A percentile compares a stretch with the other conserved stretches of the same genome.
phyloP scores from a whole-genome alignment of 1,140 invertebrate genomes.

The Chelonus insularis region DNA sequence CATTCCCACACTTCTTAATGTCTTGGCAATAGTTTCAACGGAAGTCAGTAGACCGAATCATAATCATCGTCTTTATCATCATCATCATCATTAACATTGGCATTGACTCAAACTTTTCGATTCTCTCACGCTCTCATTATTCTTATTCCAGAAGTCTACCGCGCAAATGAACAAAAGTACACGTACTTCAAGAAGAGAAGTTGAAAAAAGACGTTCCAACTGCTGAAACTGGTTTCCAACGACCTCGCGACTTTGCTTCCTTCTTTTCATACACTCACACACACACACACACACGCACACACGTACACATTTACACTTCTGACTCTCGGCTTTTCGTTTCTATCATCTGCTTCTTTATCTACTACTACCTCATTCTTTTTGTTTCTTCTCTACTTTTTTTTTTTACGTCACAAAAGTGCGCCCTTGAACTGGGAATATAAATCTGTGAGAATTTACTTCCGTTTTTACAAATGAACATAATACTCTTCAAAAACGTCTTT shows the following conservation, averaged over 20 bases:
- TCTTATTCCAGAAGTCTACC: constrained; percentile 6
- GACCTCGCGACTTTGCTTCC: constrained; percentile 29
- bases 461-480: constrained; percentile 1
- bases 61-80: background rate
- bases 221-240: constrained; percentile 30
- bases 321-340: constrained; percentile 15
- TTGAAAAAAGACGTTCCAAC: constrained; percentile 23
- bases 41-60: constrained; percentile 12
- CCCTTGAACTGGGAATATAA: constrained; percentile 19
- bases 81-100: constrained; percentile 8
- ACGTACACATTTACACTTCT: constrained; percentile 10
- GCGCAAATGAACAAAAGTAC: background rate
- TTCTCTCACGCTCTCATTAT: constrained; percentile 2
- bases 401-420: constrained; percentile 18
- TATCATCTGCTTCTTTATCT: constrained; percentile 1
- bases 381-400: background rate
- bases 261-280: constrained; percentile 15
- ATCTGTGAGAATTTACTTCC: constrained; percentile 26
- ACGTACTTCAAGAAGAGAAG: background rate
- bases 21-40: constrained; percentile 9
- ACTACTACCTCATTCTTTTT: background rate
- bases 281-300: too few relatives aligned
- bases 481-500: too few relatives aligned
- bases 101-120: too few relatives aligned
- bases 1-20: too few relatives aligned